Evolutionary conservation across 2,113 vertebrate genomes (phyloP), one percentile per base, ranked within the genome.

Genomic region (Opisthocomus hoazin): DNA sequence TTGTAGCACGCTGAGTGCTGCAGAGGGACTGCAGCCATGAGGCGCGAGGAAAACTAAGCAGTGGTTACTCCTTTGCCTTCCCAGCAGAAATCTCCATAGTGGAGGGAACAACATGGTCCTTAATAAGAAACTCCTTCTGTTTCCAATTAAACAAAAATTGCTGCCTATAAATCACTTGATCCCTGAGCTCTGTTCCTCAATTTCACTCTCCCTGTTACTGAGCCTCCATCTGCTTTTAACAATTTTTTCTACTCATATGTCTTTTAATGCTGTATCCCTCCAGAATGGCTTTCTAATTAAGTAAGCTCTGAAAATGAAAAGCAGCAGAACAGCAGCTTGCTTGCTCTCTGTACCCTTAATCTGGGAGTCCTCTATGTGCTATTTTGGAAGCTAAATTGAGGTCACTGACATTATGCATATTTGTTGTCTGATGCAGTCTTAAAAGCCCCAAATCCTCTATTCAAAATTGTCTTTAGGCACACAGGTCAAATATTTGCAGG

Each of bases 321-420:
- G 94, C 91, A 90, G 90, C 90, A 88, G 92, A 96, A 46, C 89
- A 95, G 89, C 95, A 94, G 93, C 93, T 90, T 93, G 45, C 87
- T 87, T 94, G 65, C 78, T 97, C 41, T 93, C 81, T 83, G 71
- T 80, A 93, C 84, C 70, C 87, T 94, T 94, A 91, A 94, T 87
- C 90, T 91, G 75, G 86, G 93, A 95, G 90, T 93, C 84, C 96
- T 96, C 87, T 51, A 24, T 85, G 91, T 60, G 87, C 95, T 95
- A 83, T 94, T 96, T 97, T 90, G 93, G 94, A 97, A 95, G 81
- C 92, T 94, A 94, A 96, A 96, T 94, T 91, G 96, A 96, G 96
- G 95, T 95, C 84, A 0, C 78, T 93, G 95, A 96, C 96, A 87
- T 87, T 78, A 87, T 83, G 89, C 94, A 92, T 96, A 91, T 95